A percentile compares a stretch with the other conserved stretches of the same genome.
Evolutionary conservation across 2,797 vertebrate species (phyloP).

Genomic region (Rhinichthys osculus): DNA sequence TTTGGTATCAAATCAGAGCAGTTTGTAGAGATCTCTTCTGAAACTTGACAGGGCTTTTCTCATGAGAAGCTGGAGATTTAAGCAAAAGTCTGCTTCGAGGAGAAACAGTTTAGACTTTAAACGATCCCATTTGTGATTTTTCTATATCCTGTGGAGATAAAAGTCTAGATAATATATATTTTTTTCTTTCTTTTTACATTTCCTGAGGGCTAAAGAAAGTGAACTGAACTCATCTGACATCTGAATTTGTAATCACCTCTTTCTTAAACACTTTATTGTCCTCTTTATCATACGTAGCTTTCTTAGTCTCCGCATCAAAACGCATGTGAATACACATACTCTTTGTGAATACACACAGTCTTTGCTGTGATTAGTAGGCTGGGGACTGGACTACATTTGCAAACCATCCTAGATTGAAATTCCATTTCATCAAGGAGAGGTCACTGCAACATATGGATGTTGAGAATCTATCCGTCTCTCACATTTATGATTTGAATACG

Average conservation of each 20-base stretch:
- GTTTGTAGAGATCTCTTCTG: not conserved
- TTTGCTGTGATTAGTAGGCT: not conserved
- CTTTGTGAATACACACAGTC: slow-evolving; percentile 1
- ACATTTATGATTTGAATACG: slow-evolving; percentile 27
- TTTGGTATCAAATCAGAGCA: not conserved
- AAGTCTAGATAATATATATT: not conserved
- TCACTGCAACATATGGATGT: slow-evolving; percentile 13
- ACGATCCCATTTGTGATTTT: not conserved
- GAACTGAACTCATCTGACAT: not conserved
- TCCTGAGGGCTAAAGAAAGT: not conserved
- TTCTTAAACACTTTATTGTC: not conserved
- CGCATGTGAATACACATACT: not conserved
- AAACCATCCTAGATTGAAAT: slow-evolving; percentile 25
- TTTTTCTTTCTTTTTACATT: not conserved
- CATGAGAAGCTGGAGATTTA: not conserved
- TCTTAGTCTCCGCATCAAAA: not conserved
- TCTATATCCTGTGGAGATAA: not conserved
- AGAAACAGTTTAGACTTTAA: slow-evolving; percentile 1
- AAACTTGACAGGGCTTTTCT: slow-evolving; percentile 7
- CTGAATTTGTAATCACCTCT: not conserved
- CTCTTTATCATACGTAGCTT: not conserved
- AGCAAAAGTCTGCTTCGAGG: not conserved
- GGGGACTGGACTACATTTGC: slow-evolving; percentile 3
- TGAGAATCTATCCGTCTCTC: not conserved
- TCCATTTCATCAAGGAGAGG: slow-evolving; percentile 13